phyloP scores from a whole-genome alignment of 2,888 invertebrate genomes.

The Drosophila atripex region DNA sequence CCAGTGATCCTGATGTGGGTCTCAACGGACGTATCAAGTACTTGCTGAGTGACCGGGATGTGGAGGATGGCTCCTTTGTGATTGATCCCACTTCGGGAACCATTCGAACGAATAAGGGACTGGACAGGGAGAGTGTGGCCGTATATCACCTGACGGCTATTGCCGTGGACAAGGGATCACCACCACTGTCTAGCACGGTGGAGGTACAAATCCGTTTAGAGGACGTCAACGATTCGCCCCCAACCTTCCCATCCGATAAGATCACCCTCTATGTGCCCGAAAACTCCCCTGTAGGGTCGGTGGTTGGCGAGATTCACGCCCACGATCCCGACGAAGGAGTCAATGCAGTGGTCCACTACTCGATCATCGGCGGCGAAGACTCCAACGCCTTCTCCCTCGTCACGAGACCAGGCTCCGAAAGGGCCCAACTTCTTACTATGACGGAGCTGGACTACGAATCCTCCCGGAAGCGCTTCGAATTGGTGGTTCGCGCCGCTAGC shows the following conservation, averaged over 20 bases:
- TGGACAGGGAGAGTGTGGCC: constrained; percentile 96
- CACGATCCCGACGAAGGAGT: constrained; percentile 96
- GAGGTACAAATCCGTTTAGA: constrained; percentile 92
- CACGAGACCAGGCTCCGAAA: constrained; percentile 91
- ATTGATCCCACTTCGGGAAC: constrained; percentile 97
- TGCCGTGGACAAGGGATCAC: constrained; percentile 95
- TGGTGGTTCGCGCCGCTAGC: constrained; percentile 95
- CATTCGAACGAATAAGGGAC: constrained; percentile 92
- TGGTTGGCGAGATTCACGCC: constrained; percentile 95
- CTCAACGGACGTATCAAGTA: constrained; percentile 94
- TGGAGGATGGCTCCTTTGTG: constrained; percentile 94
- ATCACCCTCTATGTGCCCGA: constrained; percentile 95
- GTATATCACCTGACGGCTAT: constrained; percentile 93
- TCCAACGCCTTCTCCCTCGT: constrained; percentile 93
- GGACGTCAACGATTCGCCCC: constrained; percentile 95
- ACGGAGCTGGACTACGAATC: constrained; percentile 98
- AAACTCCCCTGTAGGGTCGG: constrained; percentile 98
- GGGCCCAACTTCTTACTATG: constrained; percentile 94
- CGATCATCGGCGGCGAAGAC: constrained; percentile 96
- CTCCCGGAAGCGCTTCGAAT: constrained; percentile 93
- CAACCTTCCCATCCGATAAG: constrained; percentile 94
- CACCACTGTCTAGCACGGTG: constrained; percentile 88
- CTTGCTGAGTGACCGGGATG: constrained; percentile 88
- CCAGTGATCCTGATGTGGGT: constrained; percentile 93
- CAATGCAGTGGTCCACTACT: constrained; percentile 96